Evolutionary conservation across 1,140 invertebrate genomes (phyloP), one percentile per base, ranked within the genome.

Genomic region (Battus philenor): DNA sequence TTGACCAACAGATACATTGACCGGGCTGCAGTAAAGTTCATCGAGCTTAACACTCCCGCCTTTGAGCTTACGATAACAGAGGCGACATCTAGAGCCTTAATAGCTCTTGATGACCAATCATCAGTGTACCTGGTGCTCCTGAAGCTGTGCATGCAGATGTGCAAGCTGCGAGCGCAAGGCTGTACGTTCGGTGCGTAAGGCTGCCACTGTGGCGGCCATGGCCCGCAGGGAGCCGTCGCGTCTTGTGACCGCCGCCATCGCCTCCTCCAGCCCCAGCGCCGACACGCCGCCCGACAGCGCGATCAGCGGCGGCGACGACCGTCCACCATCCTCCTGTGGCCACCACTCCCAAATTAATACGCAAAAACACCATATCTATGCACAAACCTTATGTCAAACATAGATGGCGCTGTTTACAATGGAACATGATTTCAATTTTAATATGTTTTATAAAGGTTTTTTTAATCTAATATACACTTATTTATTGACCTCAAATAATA

Each of bases 201-300:
- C 8, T 10, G 50, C 55, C 9, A 53, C 33, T 30, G 50, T 44
- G 36, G 11, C 49, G 6, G 39, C 44, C 16, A 55, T 57, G 4
- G 61, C 59, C 10, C 66, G 53, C 24, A 67, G 55, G 47, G 67
- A 64, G 0, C 73, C 76, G 30, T 66, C 69, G 5, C 70, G 48
- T 1, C 76, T 56, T 44, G 69, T 57, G 39, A 73, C 49, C 20
- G 50, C 45, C 4, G 66, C 47, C 49, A 73, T 66, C 33, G 70
- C 38, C 12, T 72, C 63, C 57, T 80, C 73, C 49, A 69, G 49
- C 12, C 54, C 41, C 55, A 47, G 30, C 29, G 52, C 59, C 41
- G 49, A 27, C 22, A 36, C 29, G 13, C 38, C 49, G 31, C 26
- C 9, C 27, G 54, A 59, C 24, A 6, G n/a, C 4, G 4, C 6